phyloP scores from a whole-genome alignment of 2,797 vertebrate species.

The Gorsachius magnificus region DNA sequence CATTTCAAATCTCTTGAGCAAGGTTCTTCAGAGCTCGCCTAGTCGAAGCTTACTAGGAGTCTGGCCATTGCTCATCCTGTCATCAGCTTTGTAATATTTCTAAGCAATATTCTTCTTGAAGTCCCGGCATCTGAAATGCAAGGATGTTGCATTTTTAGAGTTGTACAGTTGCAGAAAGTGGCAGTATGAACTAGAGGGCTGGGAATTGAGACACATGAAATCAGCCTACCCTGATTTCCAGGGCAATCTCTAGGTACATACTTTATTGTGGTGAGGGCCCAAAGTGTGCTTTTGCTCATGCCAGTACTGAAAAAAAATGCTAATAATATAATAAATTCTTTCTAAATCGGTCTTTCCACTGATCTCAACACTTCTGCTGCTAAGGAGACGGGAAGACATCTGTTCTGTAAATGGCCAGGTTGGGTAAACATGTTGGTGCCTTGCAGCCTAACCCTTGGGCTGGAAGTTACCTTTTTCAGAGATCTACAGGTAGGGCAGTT shows the following conservation, averaged over 20 bases:
- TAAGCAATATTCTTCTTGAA: not conserved
- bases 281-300: not conserved
- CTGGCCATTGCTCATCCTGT: not conserved
- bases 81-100: not conserved
- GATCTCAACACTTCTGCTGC: not conserved
- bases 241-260: not conserved
- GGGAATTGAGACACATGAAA: not conserved
- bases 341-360: not conserved
- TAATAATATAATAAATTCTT: not conserved
- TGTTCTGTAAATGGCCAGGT: not conserved
- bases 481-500: not conserved
- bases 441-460: not conserved
- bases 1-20: not conserved
- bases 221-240: not conserved
- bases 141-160: not conserved
- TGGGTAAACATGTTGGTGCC: not conserved
- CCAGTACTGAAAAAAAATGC: not conserved
- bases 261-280: not conserved
- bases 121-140: no score
- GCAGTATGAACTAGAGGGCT: not conserved
- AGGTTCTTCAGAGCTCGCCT: not conserved
- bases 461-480: not conserved
- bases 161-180: not conserved
- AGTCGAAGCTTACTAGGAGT: not conserved
- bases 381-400: fast-evolving